Evolutionary conservation across 2,888 invertebrate species (phyloP), one percentile per base, ranked within the genome.

Genomic region (Drosophila prolongata): DNA sequence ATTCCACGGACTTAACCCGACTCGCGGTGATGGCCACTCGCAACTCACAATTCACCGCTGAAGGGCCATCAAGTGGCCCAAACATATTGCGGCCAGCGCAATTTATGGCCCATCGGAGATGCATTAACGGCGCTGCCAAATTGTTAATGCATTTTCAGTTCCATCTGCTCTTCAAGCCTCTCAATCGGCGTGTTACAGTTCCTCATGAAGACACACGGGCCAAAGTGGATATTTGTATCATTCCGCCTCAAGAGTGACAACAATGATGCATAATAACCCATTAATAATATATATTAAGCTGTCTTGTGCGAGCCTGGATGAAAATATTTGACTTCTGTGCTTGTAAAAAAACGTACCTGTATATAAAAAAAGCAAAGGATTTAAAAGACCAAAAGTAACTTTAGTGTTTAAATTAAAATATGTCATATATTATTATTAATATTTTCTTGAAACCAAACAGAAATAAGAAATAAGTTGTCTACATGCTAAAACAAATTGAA

Each of bases 61-160:
- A 84, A 84, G 83, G 84, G 87, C 83, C 83, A 81, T 84, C 87
- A 84, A 87, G 83, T 66, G 79, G 75, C 70, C 52, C 50, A 52
- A 74, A 73, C 72, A 77, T 72, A 62, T 59, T 78, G 72, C 67
- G 69, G 52, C 66, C 73, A 77, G 40, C 62, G 56, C 72, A 74
- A 87, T 86, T 86, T 87, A 86, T 86, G 73, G 76, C 68, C 75
- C 85, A 83, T 78, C 46, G 75, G 85, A 86, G 85, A 86, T 86
- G 88, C 85, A 86, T 86, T 86, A 86, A 86, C 78, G 78, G 59
- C 71, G 79, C 37, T 34, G 35, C 52, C 73, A 83, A 80, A 82
- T 75, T 83, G 88, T 87, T 80, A 86, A 87, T 86, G 88, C 86
- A 85, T 72, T 79, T 75, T 56, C 61, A 34, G 38, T 43, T 49